phyloP scores from a whole-genome alignment of 2,888 invertebrate genomes.

The Erpobdella octoculata region DNA sequence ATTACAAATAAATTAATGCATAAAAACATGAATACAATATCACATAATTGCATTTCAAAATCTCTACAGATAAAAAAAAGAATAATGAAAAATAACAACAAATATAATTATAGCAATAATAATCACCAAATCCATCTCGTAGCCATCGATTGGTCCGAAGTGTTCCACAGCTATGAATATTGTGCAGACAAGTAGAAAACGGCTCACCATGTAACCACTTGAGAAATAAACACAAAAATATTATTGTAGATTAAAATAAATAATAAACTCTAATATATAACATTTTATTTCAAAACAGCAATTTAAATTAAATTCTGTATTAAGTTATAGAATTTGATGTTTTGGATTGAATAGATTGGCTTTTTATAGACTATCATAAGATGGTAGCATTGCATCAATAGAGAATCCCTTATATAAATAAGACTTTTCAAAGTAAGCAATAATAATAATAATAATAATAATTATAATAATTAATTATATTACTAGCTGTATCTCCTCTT shows the following conservation, averaged over 20 bases:
- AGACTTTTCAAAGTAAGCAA: too few species aligned
- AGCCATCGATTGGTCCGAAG: background rate
- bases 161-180: background rate
- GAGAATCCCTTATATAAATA: too few species aligned
- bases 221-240: background rate
- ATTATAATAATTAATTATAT: conserved; percentile 1
- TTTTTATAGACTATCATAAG: too few species aligned
- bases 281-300: too few species aligned
- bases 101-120: background rate
- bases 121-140: background rate
- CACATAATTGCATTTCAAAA: conserved; percentile 34
- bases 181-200: background rate
- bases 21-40: background rate
- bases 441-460: too few species aligned
- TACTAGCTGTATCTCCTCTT: conserved; percentile 29
- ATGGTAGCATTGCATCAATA: too few species aligned
- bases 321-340: too few species aligned
- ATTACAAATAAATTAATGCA: too few species aligned
- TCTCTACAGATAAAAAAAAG: conserved; percentile 38
- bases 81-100: conserved; percentile 3
- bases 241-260: background rate
- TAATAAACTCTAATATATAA: background rate
- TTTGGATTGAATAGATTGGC: too few species aligned
- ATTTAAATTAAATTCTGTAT: too few species aligned
- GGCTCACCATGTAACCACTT: background rate